These are phyloP conservation scores for Micrastur ruficollis DNA, from an alignment of 2,797 vertebrate genomes.

Conservation along the genomic window DNA sequence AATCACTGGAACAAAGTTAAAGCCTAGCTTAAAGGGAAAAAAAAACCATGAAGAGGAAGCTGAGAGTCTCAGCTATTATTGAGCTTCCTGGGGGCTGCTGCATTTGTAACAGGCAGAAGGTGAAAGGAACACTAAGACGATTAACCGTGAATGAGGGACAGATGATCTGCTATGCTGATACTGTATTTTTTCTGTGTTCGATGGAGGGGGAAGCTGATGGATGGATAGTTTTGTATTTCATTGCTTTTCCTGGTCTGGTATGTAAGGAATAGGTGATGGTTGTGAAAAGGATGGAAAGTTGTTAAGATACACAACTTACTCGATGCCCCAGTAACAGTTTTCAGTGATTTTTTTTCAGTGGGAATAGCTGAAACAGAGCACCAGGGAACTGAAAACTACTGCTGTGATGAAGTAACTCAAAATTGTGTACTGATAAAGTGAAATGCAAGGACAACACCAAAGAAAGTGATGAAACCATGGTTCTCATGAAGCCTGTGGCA, in stretches of 20 bases:
- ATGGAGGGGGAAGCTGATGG: background rate
- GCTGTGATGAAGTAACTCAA: background rate
- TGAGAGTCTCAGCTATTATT: background rate
- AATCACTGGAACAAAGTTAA: constrained; percentile 26
- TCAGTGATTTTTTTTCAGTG: background rate
- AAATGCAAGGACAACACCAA: background rate
- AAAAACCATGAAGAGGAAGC: background rate
- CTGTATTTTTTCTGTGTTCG: background rate
- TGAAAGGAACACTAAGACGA: background rate
- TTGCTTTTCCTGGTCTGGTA: background rate
- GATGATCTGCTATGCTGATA: background rate
- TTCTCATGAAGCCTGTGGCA: background rate
- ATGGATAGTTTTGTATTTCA: background rate
- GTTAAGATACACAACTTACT: background rate
- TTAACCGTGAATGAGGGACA: background rate
- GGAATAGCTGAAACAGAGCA: background rate
- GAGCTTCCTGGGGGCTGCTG: background rate
- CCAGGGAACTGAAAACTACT: background rate
- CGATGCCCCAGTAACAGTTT: background rate
- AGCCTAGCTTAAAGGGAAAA: background rate
- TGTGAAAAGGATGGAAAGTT: background rate
- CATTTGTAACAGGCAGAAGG: background rate
- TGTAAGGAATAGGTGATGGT: background rate
- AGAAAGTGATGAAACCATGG: background rate
- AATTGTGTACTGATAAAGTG: background rate